phyloP scores from a whole-genome alignment of 1,140 invertebrate genomes.

The Drosophila sulfurigaster region DNA sequence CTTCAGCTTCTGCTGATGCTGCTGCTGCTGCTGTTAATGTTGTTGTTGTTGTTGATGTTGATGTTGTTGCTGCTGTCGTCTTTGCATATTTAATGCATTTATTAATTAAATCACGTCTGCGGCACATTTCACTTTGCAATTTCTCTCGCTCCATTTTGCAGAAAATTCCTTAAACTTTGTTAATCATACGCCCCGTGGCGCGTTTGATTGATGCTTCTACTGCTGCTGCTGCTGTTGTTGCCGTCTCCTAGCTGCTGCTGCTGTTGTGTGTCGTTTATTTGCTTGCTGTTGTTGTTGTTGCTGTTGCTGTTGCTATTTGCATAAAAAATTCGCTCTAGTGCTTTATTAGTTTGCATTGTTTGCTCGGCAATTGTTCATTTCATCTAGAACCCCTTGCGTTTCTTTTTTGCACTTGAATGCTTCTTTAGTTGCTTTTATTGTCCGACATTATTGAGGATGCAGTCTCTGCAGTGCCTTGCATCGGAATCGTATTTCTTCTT shows the following conservation, averaged over 20 bases:
- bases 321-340: constrained; percentile 66
- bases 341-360: constrained; percentile 82
- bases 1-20: constrained; percentile 2
- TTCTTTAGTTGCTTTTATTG: constrained; percentile 39
- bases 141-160: constrained; percentile 44
- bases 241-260: constrained; percentile 1
- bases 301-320: constrained; percentile 49
- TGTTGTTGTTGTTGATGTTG: constrained; percentile 10
- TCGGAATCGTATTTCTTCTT: constrained; percentile 12
- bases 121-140: constrained; percentile 53
- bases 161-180: constrained; percentile 42
- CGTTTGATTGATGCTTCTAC: constrained; percentile 64
- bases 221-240: neutral
- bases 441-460: constrained; percentile 29
- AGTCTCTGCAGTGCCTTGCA: constrained; percentile 14
- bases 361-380: constrained; percentile 44
- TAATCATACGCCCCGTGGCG: constrained; percentile 69
- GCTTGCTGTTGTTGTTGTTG: constrained; percentile 39
- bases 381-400: neutral
- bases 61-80: constrained; percentile 26
- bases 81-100: constrained; percentile 51
- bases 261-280: constrained; percentile 12
- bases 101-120: constrained; percentile 52
- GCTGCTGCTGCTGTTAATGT: constrained; percentile 6
- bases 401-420: constrained; percentile 45